A percentile compares a stretch with the other conserved stretches of the same genome.
phyloP scores from a whole-genome alignment of 2,797 vertebrate genomes.

The Crypturellus tataupa region DNA sequence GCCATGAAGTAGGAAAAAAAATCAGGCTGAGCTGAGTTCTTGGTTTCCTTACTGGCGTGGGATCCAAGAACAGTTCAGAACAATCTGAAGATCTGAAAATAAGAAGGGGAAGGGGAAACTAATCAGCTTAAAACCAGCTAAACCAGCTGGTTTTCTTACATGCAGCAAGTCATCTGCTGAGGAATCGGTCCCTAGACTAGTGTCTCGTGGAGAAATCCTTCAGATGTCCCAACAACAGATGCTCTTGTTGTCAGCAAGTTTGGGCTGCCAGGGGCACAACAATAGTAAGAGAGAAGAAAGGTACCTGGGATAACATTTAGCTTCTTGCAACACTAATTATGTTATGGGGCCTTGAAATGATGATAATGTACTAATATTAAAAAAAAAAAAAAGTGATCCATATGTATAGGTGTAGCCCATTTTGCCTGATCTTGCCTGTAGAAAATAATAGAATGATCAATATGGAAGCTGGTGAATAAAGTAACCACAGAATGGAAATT shows the following conservation, averaged over 20 bases:
- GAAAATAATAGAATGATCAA: neutral
- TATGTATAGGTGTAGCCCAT: neutral
- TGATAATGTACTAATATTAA: neutral
- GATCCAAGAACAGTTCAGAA: neutral
- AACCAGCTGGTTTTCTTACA: accelerated
- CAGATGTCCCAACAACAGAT: neutral
- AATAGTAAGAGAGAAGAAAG: neutral
- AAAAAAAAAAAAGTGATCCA: neutral
- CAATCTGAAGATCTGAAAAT: neutral
- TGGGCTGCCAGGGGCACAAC: neutral
- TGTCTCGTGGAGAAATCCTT: neutral
- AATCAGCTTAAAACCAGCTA: too few relatives aligned
- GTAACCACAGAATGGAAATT: neutral
- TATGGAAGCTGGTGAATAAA: neutral
- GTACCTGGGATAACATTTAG: neutral
- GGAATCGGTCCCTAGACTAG: neutral
- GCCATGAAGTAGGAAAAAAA: neutral
- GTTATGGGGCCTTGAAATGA: neutral
- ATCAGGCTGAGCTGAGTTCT: neutral
- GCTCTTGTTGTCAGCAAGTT: accelerated
- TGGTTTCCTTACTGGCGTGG: neutral
- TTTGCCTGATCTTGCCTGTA: neutral
- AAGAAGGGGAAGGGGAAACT: neutral
- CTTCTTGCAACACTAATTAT: neutral
- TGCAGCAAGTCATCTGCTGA: neutral